Evolutionary conservation across 2,113 vertebrate genomes (phyloP).

Genomic region (Phalacrocorax carbo): DNA sequence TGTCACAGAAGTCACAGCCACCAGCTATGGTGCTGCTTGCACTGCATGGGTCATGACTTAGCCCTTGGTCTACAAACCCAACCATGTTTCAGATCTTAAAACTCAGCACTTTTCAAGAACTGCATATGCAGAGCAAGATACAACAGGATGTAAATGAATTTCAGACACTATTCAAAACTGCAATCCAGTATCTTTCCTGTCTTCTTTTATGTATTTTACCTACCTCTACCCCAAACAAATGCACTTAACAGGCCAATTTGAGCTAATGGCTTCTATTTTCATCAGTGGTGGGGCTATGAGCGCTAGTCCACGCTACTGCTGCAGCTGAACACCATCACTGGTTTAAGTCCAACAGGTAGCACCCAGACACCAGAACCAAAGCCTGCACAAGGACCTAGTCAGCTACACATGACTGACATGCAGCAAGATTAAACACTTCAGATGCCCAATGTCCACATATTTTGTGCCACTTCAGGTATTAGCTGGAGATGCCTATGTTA

Average conservation of each 20-base stretch:
- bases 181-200: neutral
- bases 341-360: neutral
- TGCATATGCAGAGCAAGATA: neutral
- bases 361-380: neutral
- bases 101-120: neutral
- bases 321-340: neutral
- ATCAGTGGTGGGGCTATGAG: neutral
- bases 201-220: neutral
- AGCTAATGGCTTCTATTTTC: neutral
- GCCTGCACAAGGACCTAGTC: neutral
- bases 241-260: neutral
- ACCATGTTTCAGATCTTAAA: neutral
- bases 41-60: neutral
- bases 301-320: neutral
- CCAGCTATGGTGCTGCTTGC: too few species aligned
- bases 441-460: rapidly evolving
- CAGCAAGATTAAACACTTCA: neutral
- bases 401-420: rapidly evolving
- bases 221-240: neutral
- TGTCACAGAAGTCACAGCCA: neutral
- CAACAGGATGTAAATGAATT: neutral
- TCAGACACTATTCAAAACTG: neutral
- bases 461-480: neutral
- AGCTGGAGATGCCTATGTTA: neutral
- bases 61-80: neutral